Conservation (phyloP, 2,888 invertebrate species). For the Brenthis ino region DNA sequence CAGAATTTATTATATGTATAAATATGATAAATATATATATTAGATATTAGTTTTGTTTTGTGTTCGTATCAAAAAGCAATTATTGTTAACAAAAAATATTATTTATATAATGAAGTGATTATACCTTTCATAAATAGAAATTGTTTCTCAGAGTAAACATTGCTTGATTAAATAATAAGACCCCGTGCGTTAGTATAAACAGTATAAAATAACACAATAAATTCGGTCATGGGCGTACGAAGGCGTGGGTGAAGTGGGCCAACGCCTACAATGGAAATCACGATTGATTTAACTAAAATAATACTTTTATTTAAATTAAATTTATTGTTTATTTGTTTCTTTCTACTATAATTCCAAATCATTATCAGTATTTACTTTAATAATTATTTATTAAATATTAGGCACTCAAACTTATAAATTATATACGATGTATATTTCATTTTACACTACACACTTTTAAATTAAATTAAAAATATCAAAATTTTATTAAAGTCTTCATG, state of each 20-base stretch:
- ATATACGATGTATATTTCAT: too few relatives aligned
- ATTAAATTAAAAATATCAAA: too few relatives aligned
- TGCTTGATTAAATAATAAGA: slow-evolving; percentile 13
- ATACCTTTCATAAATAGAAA: background rate
- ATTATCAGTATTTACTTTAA: background rate
- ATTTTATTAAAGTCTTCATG: too few relatives aligned
- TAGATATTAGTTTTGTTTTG: too few relatives aligned
- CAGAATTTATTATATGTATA: too few relatives aligned
- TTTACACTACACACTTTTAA: too few relatives aligned
- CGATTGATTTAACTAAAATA: background rate
- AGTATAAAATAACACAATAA: slow-evolving; percentile 17
- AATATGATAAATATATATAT: too few relatives aligned
- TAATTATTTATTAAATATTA: too few relatives aligned
- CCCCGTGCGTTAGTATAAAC: slow-evolving; percentile 8
- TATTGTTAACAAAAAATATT: too few relatives aligned
- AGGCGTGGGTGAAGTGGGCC: slow-evolving; percentile 5
- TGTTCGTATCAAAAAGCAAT: too few relatives aligned
- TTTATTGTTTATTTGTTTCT: background rate
- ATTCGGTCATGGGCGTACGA: slow-evolving; percentile 13
- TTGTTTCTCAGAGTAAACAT: background rate
- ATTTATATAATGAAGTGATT: too few relatives aligned
- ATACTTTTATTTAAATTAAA: slow-evolving; percentile 4
- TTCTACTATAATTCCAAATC: background rate
- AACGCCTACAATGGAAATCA: slow-evolving; percentile 4
- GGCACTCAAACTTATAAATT: too few relatives aligned